A percentile compares a stretch with the other conserved stretches of the same genome.
Conservation (phyloP, 1,140 invertebrate genomes). For the Formica selysi region DNA sequence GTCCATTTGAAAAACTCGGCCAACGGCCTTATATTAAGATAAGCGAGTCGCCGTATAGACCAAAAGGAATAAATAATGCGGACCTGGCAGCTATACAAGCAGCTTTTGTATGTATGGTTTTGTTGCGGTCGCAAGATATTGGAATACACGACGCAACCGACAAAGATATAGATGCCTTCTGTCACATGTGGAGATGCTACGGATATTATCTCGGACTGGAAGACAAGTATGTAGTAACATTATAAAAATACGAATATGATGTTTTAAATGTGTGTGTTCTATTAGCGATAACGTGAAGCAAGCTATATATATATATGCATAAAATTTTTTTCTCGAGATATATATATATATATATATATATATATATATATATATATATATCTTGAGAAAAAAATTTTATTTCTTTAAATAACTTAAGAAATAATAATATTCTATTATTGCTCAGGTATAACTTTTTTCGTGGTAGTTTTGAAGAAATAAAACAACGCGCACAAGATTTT, state of each 20-base stretch:
- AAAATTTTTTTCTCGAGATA: no score
- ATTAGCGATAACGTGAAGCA: no score
- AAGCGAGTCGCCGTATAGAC: slow-evolving; percentile 84
- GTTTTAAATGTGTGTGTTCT: no score
- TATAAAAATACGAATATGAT: slow-evolving; percentile 70
- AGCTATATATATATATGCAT: no score
- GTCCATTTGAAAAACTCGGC: slow-evolving; percentile 63
- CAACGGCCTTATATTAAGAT: slow-evolving; percentile 82
- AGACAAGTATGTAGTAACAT: slow-evolving; percentile 88
- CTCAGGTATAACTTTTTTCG: slow-evolving; percentile 87
- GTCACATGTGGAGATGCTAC: slow-evolving; percentile 93
- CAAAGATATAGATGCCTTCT: slow-evolving; percentile 90
- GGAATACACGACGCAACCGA: slow-evolving; percentile 87
- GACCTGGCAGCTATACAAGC: slow-evolving; percentile 93
- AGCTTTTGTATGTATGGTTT: slow-evolving; percentile 91
- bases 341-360: no score
- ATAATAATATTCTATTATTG: slow-evolving; percentile 7
- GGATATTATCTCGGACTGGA: slow-evolving; percentile 93
- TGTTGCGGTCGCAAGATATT: slow-evolving; percentile 89
- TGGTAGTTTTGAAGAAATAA: slow-evolving; percentile 83
- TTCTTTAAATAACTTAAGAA: background rate
- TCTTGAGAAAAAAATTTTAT: background rate
- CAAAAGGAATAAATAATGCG: slow-evolving; percentile 88
- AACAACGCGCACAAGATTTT: slow-evolving; percentile 80
- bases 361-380: no score